Evolutionary conservation across 2,797 vertebrate species (phyloP).

Genomic region (Limosa lapponica): DNA sequence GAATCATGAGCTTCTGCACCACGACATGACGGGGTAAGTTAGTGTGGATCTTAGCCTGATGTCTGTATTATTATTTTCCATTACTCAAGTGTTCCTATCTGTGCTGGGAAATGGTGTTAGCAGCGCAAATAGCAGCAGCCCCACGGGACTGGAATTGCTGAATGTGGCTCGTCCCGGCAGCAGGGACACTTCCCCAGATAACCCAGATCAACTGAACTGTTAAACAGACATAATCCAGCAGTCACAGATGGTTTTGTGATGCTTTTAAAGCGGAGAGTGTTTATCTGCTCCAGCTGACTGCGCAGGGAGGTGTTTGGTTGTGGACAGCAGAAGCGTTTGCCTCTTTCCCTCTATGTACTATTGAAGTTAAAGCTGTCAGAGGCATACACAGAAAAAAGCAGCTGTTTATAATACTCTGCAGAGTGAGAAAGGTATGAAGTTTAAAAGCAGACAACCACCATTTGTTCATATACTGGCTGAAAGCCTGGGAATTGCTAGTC

Average conservation of each 20-base stretch:
- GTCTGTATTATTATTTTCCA: background rate
- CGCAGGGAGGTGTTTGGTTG: background rate
- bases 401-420: background rate
- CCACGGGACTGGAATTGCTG: background rate
- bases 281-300: background rate
- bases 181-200: background rate
- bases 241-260: background rate
- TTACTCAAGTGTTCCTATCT: background rate
- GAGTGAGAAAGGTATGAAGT: background rate
- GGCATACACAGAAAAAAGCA: background rate
- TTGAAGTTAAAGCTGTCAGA: background rate
- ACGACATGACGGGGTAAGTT: accelerated
- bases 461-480: background rate
- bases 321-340: background rate
- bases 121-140: accelerated
- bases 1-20: background rate
- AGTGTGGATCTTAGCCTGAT: background rate
- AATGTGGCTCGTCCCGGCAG: accelerated
- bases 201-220: background rate
- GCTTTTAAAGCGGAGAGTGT: background rate
- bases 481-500: background rate
- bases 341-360: background rate
- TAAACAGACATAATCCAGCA: background rate
- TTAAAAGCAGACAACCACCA: background rate
- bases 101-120: accelerated